Percentiles rank a stretch among this genome's conserved stretches.
Evolutionary conservation across 2,797 vertebrate genomes (phyloP).

Genomic region (Choloepus didactylus): DNA sequence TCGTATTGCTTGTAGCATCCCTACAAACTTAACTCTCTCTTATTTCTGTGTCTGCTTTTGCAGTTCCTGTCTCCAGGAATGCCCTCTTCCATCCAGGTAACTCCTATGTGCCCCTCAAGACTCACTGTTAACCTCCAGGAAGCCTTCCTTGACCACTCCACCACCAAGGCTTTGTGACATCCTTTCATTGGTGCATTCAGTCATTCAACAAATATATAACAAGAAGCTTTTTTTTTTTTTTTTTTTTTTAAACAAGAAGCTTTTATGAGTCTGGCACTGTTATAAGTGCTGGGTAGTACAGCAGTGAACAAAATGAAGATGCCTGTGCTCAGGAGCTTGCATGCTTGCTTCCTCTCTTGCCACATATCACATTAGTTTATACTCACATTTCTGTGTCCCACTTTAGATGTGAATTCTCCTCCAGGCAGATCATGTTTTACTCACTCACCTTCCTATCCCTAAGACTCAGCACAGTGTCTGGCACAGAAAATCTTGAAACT

Average conservation of each 20-base stretch:
- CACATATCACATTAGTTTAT: not conserved
- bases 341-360: not conserved
- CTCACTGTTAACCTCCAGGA: not conserved
- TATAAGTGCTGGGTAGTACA: not conserved
- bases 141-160: not conserved
- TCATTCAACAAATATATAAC: not conserved
- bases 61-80: not conserved
- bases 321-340: not conserved
- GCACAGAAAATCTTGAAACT: conserved; percentile 34
- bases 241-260: not conserved
- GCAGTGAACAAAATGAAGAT: not conserved
- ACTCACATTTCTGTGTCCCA: not conserved
- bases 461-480: not conserved
- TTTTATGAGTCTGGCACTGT: not conserved
- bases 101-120: not conserved
- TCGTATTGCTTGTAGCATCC: not conserved
- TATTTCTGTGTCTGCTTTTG: not conserved
- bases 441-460: not conserved
- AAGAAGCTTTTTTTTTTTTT: not conserved
- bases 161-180: not conserved
- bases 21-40: not conserved
- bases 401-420: not conserved
- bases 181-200: not conserved
- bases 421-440: not conserved
- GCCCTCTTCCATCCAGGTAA: not conserved